Conservation (phyloP, 2,113 vertebrate genomes). For the Mionectes macconnelli region DNA sequence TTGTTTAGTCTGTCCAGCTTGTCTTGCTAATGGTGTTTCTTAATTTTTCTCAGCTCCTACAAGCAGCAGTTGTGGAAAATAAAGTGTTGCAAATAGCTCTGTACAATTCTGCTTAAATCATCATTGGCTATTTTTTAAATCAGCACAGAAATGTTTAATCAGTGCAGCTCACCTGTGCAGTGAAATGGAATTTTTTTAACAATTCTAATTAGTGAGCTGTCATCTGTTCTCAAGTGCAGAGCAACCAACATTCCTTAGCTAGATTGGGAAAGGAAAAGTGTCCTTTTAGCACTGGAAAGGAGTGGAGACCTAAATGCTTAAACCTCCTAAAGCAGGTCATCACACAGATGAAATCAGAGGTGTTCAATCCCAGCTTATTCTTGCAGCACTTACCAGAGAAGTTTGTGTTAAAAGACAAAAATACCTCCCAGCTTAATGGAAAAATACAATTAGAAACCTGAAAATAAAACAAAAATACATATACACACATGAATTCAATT, state of each 20-base stretch:
- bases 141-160: conserved; percentile 37
- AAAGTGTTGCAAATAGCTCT: neutral
- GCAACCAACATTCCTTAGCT: neutral
- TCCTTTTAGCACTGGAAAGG: neutral
- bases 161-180: neutral
- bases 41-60: neutral
- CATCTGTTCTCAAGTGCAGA: neutral
- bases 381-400: neutral
- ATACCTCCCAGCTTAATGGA: neutral
- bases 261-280: neutral
- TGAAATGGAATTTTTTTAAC: neutral
- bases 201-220: conserved; percentile 21
- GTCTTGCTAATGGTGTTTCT: neutral
- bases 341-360: neutral
- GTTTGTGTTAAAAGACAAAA: neutral
- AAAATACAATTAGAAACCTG: neutral
- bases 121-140: neutral
- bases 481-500: neutral
- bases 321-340: neutral
- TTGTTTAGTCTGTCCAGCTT: neutral
- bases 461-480: neutral
- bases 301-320: neutral
- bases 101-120: neutral
- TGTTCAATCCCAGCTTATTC: neutral
- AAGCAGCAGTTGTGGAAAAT: neutral